Conservation (phyloP, 92 coral and sea anemone genomes). For the Zoanthus solanderi region DNA sequence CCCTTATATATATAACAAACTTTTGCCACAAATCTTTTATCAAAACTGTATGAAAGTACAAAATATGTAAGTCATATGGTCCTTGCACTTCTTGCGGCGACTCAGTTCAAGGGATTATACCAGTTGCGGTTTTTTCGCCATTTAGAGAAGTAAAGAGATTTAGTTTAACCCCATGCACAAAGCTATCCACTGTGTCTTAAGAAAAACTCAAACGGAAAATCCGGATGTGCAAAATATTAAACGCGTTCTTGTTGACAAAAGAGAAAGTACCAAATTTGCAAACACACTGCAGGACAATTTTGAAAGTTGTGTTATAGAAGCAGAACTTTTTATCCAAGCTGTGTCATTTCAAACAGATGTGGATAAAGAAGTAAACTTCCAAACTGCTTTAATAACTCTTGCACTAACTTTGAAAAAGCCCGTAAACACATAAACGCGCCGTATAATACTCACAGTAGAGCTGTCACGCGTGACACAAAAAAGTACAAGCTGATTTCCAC, state of each 20-base stretch:
- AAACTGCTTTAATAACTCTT: neutral
- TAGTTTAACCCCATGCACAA: conserved; percentile 6
- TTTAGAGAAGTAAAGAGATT: neutral
- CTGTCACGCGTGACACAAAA: conserved; percentile 67
- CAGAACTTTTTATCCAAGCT: neutral
- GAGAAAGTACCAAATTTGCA: neutral
- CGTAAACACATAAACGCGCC: neutral
- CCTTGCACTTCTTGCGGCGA: neutral
- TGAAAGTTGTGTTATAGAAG: no score
- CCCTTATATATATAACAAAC: neutral
- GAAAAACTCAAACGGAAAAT: no score
- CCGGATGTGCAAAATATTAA: no score
- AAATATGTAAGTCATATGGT: neutral
- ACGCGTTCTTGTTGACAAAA: neutral
- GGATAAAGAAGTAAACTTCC: neutral
- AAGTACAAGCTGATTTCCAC: conserved; percentile 79
- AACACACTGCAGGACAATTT: neutral
- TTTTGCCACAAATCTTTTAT: neutral
- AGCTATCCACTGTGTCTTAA: no score
- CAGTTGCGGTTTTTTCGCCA: conserved; percentile 14
- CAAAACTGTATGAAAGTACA: neutral
- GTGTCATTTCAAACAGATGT: neutral
- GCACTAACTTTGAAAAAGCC: no score
- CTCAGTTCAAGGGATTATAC: conserved; percentile 6
- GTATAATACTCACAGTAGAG: conserved; percentile 70